Conservation (phyloP, 2,888 invertebrate genomes). For the Luperina nickerlii region DNA sequence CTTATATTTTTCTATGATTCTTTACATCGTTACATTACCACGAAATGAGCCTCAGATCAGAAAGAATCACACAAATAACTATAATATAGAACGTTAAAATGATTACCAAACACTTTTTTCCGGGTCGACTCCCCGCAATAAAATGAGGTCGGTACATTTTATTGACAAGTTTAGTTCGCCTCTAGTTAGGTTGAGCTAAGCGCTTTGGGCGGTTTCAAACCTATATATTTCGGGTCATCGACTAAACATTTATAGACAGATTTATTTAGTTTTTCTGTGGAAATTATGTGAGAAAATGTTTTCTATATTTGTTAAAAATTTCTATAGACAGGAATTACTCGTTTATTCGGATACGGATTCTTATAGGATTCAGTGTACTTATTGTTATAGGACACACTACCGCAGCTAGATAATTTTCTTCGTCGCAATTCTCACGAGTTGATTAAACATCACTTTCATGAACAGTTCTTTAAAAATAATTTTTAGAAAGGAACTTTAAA, state of each 20-base stretch:
- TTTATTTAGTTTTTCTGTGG: slow-evolving; percentile 50
- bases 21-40: slow-evolving; percentile 11
- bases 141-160: slow-evolving; percentile 71
- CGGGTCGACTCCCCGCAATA: slow-evolving; percentile 67
- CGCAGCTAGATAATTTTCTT: not conserved
- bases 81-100: slow-evolving; percentile 60
- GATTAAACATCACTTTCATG: not conserved
- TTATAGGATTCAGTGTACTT: not conserved
- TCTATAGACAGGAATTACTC: not conserved
- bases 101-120: slow-evolving; percentile 66
- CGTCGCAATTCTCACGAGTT: not conserved
- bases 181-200: slow-evolving; percentile 61
- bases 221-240: slow-evolving; percentile 57
- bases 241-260: slow-evolving; percentile 56
- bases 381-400: not conserved
- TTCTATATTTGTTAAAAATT: slow-evolving; percentile 29
- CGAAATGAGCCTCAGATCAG: slow-evolving; percentile 31
- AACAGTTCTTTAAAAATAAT: slow-evolving; percentile 7
- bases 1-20: not conserved
- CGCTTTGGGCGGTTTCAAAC: slow-evolving; percentile 61
- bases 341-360: not conserved
- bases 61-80: slow-evolving; percentile 40
- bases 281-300: slow-evolving; percentile 32
- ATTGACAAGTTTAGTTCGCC: slow-evolving; percentile 70
- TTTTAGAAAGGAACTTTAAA: slow-evolving; percentile 11